phyloP scores from a whole-genome alignment of 2,797 vertebrate genomes.

The Propithecus deckenii region DNA sequence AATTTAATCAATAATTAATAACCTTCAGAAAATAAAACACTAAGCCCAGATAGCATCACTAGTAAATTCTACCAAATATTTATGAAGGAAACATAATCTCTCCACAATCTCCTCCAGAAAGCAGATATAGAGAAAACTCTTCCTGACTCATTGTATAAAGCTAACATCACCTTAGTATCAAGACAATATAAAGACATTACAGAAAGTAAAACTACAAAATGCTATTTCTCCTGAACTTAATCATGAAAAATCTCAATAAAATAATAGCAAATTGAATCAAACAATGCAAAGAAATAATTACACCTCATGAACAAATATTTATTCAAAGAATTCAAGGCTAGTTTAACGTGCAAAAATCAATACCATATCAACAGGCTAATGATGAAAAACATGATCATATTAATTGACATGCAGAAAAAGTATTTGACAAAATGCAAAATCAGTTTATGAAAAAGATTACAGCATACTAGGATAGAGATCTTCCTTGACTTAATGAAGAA shows the following conservation, averaged over 20 bases:
- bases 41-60: background rate
- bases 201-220: background rate
- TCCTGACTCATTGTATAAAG: background rate
- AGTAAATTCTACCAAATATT: background rate
- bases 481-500: background rate
- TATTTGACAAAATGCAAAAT: background rate
- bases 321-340: background rate
- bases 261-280: background rate
- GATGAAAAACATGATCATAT: background rate
- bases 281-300: background rate
- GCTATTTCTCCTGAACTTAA: background rate
- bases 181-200: background rate
- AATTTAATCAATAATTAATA: background rate
- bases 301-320: background rate
- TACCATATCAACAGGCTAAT: background rate
- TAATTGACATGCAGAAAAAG: background rate
- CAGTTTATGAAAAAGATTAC: background rate
- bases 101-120: background rate
- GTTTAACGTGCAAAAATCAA: background rate
- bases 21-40: background rate
- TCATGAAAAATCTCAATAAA: background rate
- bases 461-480: background rate
- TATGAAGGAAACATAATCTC: background rate
- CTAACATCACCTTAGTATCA: background rate
- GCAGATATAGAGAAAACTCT: background rate